Evolutionary conservation across 1,140 invertebrate species (phyloP).

Genomic region (Lepidurus packardi): DNA sequence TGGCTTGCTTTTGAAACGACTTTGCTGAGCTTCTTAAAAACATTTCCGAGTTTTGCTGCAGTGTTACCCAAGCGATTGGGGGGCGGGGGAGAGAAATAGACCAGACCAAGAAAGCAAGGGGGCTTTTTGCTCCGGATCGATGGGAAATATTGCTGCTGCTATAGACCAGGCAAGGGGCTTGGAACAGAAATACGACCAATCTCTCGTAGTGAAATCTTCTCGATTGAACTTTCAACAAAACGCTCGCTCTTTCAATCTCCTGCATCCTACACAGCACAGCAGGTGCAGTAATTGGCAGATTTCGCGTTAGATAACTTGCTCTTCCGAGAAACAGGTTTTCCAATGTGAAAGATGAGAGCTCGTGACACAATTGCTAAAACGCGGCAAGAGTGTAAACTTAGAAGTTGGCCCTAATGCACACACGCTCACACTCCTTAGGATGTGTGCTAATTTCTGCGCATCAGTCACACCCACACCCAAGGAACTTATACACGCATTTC

Average conservation of each 20-base stretch:
- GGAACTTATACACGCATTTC: neutral
- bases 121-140: constrained; percentile 3
- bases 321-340: neutral
- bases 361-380: neutral
- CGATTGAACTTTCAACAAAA: constrained; percentile 19
- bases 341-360: neutral
- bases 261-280: constrained; percentile 8
- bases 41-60: neutral
- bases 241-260: constrained; percentile 9
- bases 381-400: neutral
- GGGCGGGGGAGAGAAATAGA: neutral
- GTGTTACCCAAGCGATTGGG: neutral
- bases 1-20: neutral
- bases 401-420: too few species aligned
- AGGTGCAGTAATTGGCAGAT: constrained; percentile 11
- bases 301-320: constrained; percentile 6
- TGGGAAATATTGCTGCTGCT: constrained; percentile 3
- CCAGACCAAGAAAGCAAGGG: neutral
- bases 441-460: neutral
- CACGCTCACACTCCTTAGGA: neutral
- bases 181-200: constrained; percentile 16
- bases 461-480: neutral
- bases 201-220: neutral
- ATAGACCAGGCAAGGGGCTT: neutral
- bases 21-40: neutral